phyloP scores from a whole-genome alignment of 2,113 vertebrate genomes.

The Ariopsis seemanni region DNA sequence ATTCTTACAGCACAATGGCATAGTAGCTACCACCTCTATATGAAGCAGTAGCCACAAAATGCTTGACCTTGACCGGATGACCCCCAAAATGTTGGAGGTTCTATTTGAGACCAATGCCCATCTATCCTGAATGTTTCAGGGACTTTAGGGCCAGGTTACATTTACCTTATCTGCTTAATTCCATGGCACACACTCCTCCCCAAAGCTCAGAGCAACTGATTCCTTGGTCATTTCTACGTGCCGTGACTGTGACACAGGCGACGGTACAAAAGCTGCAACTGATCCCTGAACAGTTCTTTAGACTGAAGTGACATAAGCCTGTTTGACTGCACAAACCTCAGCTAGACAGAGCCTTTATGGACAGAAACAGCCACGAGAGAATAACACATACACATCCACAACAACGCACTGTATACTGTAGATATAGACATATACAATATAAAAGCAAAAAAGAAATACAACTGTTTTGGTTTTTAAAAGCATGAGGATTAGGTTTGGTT shows the following conservation, averaged over 20 bases:
- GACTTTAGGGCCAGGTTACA: background rate
- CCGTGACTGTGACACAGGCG: background rate
- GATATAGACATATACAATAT: background rate
- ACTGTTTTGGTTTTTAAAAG: background rate
- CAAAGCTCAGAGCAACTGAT: slow-evolving; percentile 6
- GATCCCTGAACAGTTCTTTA: slow-evolving; percentile 12
- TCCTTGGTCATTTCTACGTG: background rate
- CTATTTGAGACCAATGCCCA: too few relatives aligned
- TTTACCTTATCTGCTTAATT: slow-evolving; percentile 1
- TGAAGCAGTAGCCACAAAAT: too few relatives aligned
- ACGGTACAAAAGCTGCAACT: background rate
- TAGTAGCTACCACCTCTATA: too few relatives aligned
- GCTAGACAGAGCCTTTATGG: background rate
- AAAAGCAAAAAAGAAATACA: background rate
- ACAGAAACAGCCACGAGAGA: background rate
- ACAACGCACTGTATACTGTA: background rate
- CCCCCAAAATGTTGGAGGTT: too few relatives aligned
- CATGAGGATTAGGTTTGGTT: background rate
- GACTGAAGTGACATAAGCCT: background rate
- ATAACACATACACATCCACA: background rate
- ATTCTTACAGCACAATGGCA: too few relatives aligned
- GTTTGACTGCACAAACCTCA: background rate
- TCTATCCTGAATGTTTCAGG: background rate
- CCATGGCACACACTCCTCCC: slow-evolving; percentile 26
- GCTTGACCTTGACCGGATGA: too few relatives aligned